A percentile compares a stretch with the other conserved stretches of the same genome.
Evolutionary conservation across 2,888 invertebrate species (phyloP).

Genomic region (Cataglyphis cursor): DNA sequence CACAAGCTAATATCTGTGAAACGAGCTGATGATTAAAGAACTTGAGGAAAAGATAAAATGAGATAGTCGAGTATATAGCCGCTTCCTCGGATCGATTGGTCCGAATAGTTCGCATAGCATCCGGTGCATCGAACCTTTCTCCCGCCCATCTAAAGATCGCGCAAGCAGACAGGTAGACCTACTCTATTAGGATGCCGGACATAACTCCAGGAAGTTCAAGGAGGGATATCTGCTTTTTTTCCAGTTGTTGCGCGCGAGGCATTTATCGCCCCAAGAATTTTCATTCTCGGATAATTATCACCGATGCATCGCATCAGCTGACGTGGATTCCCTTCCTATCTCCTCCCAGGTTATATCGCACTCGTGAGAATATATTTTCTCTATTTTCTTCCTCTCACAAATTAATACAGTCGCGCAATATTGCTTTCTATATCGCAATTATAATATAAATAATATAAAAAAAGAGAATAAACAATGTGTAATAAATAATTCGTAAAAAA

Average conservation of each 20-base stretch:
- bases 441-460: slow-evolving; percentile 11
- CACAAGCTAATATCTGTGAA: neutral
- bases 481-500: neutral
- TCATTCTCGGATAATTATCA: slow-evolving; percentile 46
- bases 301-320: neutral
- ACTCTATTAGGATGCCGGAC: slow-evolving; percentile 74
- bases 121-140: slow-evolving; percentile 69
- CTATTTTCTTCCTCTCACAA: slow-evolving; percentile 22
- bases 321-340: neutral
- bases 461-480: neutral
- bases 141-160: slow-evolving; percentile 60
- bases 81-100: slow-evolving; percentile 60
- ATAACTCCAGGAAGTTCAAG: slow-evolving; percentile 62
- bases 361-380: slow-evolving; percentile 11
- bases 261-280: slow-evolving; percentile 38
- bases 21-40: slow-evolving; percentile 19
- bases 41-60: neutral
- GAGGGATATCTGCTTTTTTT: slow-evolving; percentile 42
- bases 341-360: neutral
- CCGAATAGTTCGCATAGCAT: slow-evolving; percentile 70
- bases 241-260: slow-evolving; percentile 3
- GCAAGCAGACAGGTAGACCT: slow-evolving; percentile 47
- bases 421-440: neutral
- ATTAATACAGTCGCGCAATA: neutral
- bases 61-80: neutral